Evolutionary conservation across 2,797 vertebrate genomes (phyloP).

Genomic region (Etheostoma nigrum): DNA sequence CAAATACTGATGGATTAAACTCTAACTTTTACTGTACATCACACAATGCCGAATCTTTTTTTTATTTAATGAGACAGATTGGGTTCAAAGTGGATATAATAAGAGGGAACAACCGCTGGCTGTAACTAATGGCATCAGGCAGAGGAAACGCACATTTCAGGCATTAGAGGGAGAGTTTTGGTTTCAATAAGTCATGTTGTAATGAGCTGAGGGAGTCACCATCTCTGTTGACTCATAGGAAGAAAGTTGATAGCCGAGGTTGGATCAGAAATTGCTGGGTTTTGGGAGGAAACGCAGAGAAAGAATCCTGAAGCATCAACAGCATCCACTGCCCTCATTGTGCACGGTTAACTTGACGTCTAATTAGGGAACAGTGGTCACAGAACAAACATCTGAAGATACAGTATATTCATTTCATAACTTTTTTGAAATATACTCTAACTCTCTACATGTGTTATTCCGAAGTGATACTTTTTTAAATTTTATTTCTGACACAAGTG

Average conservation of each 20-base stretch:
- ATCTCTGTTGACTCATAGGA: conserved; percentile 68
- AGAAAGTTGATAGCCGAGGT: conserved; percentile 70
- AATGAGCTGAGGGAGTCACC: conserved; percentile 69
- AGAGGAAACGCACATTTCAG: conserved; percentile 54
- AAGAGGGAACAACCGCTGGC: conserved; percentile 60
- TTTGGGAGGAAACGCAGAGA: conserved; percentile 36
- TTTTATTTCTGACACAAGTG: background rate
- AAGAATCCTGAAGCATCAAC: conserved; percentile 42
- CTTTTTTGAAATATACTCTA: background rate
- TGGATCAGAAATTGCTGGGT: conserved; percentile 54
- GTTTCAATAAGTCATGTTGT: conserved; percentile 70
- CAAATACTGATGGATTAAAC: conserved; percentile 38
- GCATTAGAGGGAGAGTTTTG: conserved; percentile 54
- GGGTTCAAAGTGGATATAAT: conserved; percentile 68
- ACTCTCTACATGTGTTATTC: background rate
- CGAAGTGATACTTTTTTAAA: background rate
- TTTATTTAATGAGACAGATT: conserved; percentile 65
- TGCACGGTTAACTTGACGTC: conserved; percentile 37
- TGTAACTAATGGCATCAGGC: conserved; percentile 65
- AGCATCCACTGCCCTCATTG: conserved; percentile 25
- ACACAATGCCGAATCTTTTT: conserved; percentile 58
- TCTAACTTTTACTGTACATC: conserved; percentile 38
- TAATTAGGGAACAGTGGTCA: conserved; percentile 32
- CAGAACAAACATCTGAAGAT: conserved; percentile 30
- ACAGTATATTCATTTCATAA: conserved; percentile 10